These are phyloP conservation scores for Rhadinocentrus ornatus DNA, from an alignment of 2,797 vertebrate genomes.

Conservation along the genomic window DNA sequence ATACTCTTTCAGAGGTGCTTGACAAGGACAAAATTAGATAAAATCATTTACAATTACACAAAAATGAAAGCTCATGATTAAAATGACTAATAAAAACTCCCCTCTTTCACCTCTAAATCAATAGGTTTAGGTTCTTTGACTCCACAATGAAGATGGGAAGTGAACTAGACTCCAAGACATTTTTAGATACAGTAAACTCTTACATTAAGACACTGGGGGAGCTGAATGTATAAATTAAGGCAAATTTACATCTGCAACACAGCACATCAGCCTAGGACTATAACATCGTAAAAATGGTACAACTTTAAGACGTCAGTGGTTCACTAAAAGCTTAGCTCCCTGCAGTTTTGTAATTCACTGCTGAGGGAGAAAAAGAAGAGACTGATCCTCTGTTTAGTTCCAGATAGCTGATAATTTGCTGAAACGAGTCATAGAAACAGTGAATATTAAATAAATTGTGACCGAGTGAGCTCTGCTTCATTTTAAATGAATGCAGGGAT, in stretches of 20 bases:
- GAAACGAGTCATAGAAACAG: slow-evolving; percentile 12
- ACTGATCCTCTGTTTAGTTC: slow-evolving; percentile 29
- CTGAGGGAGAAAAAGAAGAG: slow-evolving; percentile 17
- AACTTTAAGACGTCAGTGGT: slow-evolving; percentile 42
- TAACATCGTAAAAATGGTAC: slow-evolving; percentile 24
- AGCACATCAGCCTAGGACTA: not conserved
- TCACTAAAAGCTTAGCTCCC: slow-evolving; percentile 18
- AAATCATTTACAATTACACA: slow-evolving; percentile 28
- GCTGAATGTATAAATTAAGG: not conserved
- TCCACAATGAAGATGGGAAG: not conserved
- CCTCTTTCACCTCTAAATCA: slow-evolving; percentile 21
- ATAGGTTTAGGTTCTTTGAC: not conserved
- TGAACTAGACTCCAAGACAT: slow-evolving; percentile 3
- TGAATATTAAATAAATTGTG: slow-evolving; percentile 5
- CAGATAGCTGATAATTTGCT: slow-evolving; percentile 17
- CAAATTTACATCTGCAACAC: slow-evolving; percentile 16
- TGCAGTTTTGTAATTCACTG: slow-evolving; percentile 15
- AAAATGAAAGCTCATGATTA: slow-evolving; percentile 4
- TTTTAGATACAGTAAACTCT: slow-evolving; percentile 3
- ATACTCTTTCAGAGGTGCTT: slow-evolving; percentile 24
- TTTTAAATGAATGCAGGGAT: slow-evolving; percentile 6
- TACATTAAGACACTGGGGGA: not conserved
- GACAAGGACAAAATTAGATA: slow-evolving; percentile 10
- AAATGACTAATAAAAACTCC: slow-evolving; percentile 8
- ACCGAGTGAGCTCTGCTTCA: not conserved